Percentiles rank a stretch among this genome's conserved stretches.
Conservation (phyloP, 2,113 vertebrate genomes). For the Osmerus eperlanus region DNA sequence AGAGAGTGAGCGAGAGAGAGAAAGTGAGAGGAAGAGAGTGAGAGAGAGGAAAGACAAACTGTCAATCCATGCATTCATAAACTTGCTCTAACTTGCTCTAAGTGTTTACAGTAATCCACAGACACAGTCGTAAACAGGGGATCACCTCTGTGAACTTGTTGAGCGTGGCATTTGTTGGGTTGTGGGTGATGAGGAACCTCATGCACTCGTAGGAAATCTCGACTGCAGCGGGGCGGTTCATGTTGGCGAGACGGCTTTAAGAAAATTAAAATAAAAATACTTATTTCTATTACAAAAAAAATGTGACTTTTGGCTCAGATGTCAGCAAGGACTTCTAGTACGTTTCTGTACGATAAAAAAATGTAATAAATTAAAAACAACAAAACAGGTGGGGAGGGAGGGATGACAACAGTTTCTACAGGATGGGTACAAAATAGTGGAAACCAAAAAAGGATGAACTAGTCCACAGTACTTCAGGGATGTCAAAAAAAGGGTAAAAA, state of each 20-base stretch:
- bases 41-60: background rate
- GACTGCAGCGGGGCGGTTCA: constrained; percentile 99
- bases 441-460: constrained; percentile 40
- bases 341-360: constrained; percentile 36
- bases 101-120: too few species aligned
- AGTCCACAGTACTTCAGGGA: constrained; percentile 66
- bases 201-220: constrained; percentile 93
- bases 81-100: too few species aligned
- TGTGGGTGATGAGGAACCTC: constrained; percentile 99
- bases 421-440: constrained; percentile 58
- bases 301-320: constrained; percentile 73
- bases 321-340: constrained; percentile 66
- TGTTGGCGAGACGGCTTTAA: constrained; percentile 84
- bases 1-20: background rate
- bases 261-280: constrained; percentile 78
- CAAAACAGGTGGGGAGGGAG: constrained; percentile 47
- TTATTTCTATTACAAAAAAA: constrained; percentile 65
- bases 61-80: too few species aligned
- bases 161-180: constrained; percentile 96
- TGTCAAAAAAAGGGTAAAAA: constrained; percentile 54
- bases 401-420: constrained; percentile 49
- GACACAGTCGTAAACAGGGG: background rate
- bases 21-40: background rate
- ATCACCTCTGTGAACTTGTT: constrained; percentile 98
- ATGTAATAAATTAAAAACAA: constrained; percentile 60